phyloP scores from a whole-genome alignment of 2,113 vertebrate genomes.

The Oncorhynchus nerka region DNA sequence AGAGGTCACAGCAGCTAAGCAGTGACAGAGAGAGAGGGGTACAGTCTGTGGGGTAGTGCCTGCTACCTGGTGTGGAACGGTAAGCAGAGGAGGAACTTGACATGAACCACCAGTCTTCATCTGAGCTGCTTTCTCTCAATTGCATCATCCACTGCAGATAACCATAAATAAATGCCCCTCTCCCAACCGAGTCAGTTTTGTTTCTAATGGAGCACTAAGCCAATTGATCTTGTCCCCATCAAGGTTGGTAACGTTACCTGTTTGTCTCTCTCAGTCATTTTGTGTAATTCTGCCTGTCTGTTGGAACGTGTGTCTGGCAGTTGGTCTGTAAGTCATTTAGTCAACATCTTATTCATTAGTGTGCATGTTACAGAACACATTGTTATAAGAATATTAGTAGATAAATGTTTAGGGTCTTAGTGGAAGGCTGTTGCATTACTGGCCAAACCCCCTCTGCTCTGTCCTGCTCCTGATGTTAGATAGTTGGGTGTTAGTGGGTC shows the following conservation, averaged over 20 bases:
- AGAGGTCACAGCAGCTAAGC: conserved; percentile 37
- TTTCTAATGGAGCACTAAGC: background rate
- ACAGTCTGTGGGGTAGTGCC: no score
- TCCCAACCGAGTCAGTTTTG: conserved; percentile 16
- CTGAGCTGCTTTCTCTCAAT: background rate
- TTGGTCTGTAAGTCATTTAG: background rate
- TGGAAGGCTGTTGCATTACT: no score
- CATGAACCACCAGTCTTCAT: background rate
- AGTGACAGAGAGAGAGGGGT: background rate
- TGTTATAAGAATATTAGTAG: no score
- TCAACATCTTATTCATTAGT: background rate
- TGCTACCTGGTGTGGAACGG: background rate
- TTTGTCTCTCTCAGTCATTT: background rate
- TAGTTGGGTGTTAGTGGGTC: background rate
- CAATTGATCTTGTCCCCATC: background rate
- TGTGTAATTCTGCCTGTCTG: background rate
- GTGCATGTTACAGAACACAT: background rate
- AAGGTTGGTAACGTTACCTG: background rate
- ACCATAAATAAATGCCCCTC: background rate
- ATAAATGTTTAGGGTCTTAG: no score
- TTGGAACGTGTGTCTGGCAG: background rate
- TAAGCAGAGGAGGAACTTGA: background rate
- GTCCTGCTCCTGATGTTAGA: background rate
- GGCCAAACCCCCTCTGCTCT: no score
- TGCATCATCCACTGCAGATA: background rate